phyloP scores from a whole-genome alignment of 1,140 invertebrate species.

The Drosophila pruinosa region DNA sequence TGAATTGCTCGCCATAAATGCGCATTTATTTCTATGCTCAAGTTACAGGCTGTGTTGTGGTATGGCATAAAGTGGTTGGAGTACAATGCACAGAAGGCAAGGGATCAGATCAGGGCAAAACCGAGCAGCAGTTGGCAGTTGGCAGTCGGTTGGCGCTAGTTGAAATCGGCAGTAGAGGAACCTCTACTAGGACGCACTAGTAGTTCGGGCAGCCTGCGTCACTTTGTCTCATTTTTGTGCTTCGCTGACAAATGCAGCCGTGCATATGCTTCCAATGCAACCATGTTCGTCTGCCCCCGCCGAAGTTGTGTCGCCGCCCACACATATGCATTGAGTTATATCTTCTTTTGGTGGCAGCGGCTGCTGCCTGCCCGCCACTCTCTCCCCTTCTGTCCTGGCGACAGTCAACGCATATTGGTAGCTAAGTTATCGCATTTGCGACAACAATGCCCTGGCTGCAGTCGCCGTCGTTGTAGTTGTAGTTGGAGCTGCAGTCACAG shows the following conservation, averaged over 20 bases:
- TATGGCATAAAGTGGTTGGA: neutral
- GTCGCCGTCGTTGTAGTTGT: neutral
- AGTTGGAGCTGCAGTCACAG: neutral
- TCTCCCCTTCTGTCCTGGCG: slow-evolving; percentile 27
- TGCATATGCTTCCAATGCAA: slow-evolving; percentile 61
- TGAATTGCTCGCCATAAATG: slow-evolving; percentile 80
- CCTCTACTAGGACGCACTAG: neutral
- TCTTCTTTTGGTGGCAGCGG: slow-evolving; percentile 40
- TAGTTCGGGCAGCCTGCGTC: slow-evolving; percentile 53
- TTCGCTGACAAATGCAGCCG: slow-evolving; percentile 80
- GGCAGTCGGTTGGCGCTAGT: too few relatives aligned
- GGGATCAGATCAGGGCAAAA: slow-evolving; percentile 18
- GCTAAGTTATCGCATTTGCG: slow-evolving; percentile 81
- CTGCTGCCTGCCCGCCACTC: neutral
- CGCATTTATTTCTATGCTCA: slow-evolving; percentile 80
- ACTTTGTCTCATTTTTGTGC: slow-evolving; percentile 81
- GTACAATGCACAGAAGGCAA: slow-evolving; percentile 20
- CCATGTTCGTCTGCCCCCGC: neutral
- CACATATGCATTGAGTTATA: slow-evolving; percentile 61
- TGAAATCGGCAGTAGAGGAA: neutral
- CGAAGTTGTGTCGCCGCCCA: slow-evolving; percentile 22
- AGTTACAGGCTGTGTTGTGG: slow-evolving; percentile 49
- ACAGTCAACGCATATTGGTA: slow-evolving; percentile 80
- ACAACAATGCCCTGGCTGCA: slow-evolving; percentile 68
- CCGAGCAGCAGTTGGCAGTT: slow-evolving; percentile 1